Evolutionary conservation across 2,888 invertebrate species (phyloP).

Genomic region (Cheilosia vernalis): DNA sequence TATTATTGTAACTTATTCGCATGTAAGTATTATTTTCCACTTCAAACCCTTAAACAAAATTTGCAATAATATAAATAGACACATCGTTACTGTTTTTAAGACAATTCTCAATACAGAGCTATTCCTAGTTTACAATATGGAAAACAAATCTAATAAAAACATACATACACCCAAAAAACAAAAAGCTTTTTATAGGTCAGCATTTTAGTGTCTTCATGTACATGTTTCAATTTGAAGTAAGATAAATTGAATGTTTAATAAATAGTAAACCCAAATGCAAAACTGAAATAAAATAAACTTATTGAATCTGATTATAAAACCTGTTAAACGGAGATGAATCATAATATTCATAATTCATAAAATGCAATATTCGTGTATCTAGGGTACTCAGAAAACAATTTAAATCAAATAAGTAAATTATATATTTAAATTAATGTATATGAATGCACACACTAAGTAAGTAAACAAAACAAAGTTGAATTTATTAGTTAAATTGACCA

Average conservation of each 20-base stretch:
- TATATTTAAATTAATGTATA: slow-evolving; percentile 68
- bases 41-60: slow-evolving; percentile 36
- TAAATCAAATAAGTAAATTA: slow-evolving; percentile 61
- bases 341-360: slow-evolving; percentile 18
- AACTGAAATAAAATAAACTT: slow-evolving; percentile 33
- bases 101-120: slow-evolving; percentile 66
- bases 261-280: slow-evolving; percentile 50
- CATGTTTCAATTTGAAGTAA: slow-evolving; percentile 65
- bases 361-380: slow-evolving; percentile 77
- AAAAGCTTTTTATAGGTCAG: slow-evolving; percentile 66
- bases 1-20: slow-evolving; percentile 39
- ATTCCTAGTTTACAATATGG: slow-evolving; percentile 57
- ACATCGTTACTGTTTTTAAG: slow-evolving; percentile 67
- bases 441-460: slow-evolving; percentile 61
- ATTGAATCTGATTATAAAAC: slow-evolving; percentile 35
- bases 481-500: slow-evolving; percentile 44
- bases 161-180: slow-evolving; percentile 17
- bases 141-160: slow-evolving; percentile 33
- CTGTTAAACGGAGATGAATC: slow-evolving; percentile 27
- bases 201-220: slow-evolving; percentile 70
- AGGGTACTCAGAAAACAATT: slow-evolving; percentile 67
- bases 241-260: slow-evolving; percentile 63
- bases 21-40: slow-evolving; percentile 57
- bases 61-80: slow-evolving; percentile 68
- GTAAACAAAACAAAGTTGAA: slow-evolving; percentile 18